Conservation (phyloP, 2,888 invertebrate genomes). For the Tetragnatha montana region DNA sequence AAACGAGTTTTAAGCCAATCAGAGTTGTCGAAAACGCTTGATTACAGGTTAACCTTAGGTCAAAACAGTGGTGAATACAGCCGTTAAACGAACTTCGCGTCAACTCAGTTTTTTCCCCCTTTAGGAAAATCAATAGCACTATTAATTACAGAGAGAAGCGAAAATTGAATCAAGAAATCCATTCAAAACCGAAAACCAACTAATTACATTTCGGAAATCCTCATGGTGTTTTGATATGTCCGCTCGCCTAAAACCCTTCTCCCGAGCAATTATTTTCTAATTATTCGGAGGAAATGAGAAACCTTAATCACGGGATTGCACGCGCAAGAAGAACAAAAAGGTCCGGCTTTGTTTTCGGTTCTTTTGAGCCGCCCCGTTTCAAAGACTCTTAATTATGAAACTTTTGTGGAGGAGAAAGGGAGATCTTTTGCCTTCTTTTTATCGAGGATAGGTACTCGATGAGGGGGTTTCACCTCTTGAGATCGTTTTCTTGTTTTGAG, state of each 20-base stretch:
- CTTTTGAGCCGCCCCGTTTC: conserved; percentile 3
- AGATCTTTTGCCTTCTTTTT: background rate
- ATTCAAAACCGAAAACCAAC: conserved; percentile 4
- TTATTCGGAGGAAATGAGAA: conserved; percentile 16
- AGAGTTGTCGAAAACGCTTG: too few species aligned
- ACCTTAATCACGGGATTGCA: conserved; percentile 19
- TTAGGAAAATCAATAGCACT: background rate
- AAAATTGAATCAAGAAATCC: conserved; percentile 10
- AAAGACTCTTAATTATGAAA: conserved; percentile 12
- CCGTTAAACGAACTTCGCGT: too few species aligned
- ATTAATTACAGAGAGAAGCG: background rate
- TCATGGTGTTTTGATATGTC: background rate
- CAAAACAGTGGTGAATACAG: too few species aligned
- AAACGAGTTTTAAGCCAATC: too few species aligned
- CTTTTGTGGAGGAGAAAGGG: background rate
- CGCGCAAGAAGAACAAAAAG: background rate
- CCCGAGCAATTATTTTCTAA: conserved; percentile 6
- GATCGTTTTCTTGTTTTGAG: too few species aligned
- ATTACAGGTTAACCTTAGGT: too few species aligned
- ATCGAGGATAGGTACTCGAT: background rate
- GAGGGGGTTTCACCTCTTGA: background rate
- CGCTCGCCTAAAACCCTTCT: background rate
- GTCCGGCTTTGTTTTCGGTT: background rate
- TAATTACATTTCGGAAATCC: conserved; percentile 12
- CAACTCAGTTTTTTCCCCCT: background rate